Percentiles rank a stretch among this genome's conserved stretches.
Evolutionary conservation across 1,140 invertebrate genomes (phyloP).

Genomic region (Neomicropteryx cornuta): DNA sequence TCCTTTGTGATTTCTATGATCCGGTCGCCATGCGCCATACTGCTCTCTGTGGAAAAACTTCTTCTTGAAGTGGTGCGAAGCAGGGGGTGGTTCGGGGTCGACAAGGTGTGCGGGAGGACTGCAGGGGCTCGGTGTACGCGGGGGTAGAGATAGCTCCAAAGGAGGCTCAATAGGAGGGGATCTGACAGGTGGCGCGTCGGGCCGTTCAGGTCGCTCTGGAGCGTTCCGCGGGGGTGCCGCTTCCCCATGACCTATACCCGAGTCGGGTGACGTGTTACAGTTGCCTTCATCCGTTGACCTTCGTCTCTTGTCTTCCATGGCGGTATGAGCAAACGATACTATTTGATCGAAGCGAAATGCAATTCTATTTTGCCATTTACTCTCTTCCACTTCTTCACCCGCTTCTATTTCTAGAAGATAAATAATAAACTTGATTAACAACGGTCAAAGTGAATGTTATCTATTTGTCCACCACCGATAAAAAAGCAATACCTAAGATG

Average conservation of each 20-base stretch:
- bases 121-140: constrained; percentile 46
- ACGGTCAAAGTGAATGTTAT: too few species aligned
- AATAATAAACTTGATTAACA: too few species aligned
- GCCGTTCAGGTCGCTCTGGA: constrained; percentile 9
- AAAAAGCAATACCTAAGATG: too few species aligned
- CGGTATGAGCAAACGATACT: constrained; percentile 75
- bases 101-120: constrained; percentile 24
- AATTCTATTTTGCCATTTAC: constrained; percentile 76
- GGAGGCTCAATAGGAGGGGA: constrained; percentile 24
- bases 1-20: constrained; percentile 19
- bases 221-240: constrained; percentile 23
- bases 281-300: constrained; percentile 61
- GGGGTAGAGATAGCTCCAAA: constrained; percentile 35
- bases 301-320: constrained; percentile 63
- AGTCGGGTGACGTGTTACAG: constrained; percentile 66
- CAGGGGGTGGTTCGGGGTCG: constrained; percentile 24
- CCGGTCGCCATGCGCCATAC: constrained; percentile 41
- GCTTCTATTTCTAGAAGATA: constrained; percentile 33
- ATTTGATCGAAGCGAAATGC: constrained; percentile 78
- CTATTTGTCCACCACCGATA: too few species aligned
- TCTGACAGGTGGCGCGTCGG: constrained; percentile 24
- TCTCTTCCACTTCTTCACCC: constrained; percentile 47
- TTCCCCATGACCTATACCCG: constrained; percentile 60
- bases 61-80: constrained; percentile 64
- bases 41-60: constrained; percentile 64